Evolutionary conservation across 2,888 invertebrate species (phyloP).

Genomic region (Lycophotia porphyrea): DNA sequence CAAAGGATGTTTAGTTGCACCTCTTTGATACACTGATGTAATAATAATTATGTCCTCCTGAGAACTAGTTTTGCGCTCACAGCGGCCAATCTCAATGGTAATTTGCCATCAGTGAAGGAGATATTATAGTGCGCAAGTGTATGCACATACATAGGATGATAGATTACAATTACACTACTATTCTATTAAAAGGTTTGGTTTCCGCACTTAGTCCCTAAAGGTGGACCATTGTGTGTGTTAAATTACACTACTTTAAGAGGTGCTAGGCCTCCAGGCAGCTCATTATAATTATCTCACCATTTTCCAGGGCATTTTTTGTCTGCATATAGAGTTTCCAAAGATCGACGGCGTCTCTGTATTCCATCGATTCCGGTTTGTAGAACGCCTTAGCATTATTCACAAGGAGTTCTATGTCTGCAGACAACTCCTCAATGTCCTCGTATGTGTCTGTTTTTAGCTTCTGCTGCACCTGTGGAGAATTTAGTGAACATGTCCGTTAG

Average conservation of each 20-base stretch:
- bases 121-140: background rate
- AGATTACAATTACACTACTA: background rate
- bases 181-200: no score
- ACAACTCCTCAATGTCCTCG: slow-evolving; percentile 97
- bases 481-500: background rate
- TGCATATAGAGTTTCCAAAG: slow-evolving; percentile 95
- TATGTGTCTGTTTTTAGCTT: slow-evolving; percentile 99
- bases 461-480: slow-evolving; percentile 94
- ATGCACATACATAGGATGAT: background rate
- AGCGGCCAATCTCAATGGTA: background rate
- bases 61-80: background rate
- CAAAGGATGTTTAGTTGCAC: background rate
- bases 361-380: slow-evolving; percentile 96
- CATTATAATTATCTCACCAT: slow-evolving; percentile 71
- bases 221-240: no score
- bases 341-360: slow-evolving; percentile 97
- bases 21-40: background rate
- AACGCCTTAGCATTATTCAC: slow-evolving; percentile 98
- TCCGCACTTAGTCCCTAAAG: no score
- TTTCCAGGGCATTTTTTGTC: slow-evolving; percentile 82
- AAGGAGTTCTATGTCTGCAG: slow-evolving; percentile 96
- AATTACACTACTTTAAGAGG: background rate
- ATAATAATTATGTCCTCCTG: background rate
- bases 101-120: background rate
- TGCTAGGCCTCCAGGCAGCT: background rate